phyloP scores from a whole-genome alignment of 2,113 vertebrate genomes.

The Megatriorchis doriae region DNA sequence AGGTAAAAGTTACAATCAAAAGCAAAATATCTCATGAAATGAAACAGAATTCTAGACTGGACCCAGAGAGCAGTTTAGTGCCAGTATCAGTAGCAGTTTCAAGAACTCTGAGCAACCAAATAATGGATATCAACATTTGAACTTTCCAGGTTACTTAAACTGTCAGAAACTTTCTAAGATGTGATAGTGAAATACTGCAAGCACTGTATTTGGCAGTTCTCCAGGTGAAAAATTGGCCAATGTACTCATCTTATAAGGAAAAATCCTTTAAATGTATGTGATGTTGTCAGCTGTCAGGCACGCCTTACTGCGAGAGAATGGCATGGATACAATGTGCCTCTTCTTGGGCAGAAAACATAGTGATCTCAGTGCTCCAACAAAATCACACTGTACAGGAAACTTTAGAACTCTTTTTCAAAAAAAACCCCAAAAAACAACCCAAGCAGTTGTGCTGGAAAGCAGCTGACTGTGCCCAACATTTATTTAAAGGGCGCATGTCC shows the following conservation, averaged over 20 bases:
- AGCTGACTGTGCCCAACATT: background rate
- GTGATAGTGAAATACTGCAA: background rate
- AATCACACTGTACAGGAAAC: background rate
- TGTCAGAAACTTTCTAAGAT: background rate
- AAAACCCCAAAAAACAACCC: background rate
- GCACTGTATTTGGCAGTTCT: background rate
- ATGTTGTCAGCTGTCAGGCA: background rate
- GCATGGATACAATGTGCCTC: background rate
- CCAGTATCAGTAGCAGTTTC: background rate
- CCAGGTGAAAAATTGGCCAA: background rate
- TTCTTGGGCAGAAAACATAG: background rate
- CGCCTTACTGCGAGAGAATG: background rate
- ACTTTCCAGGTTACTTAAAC: background rate
- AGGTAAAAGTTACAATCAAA: background rate
- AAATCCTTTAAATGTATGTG: background rate
- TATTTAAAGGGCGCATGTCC: background rate
- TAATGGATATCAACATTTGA: background rate
- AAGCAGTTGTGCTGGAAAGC: background rate
- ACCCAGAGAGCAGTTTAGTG: background rate
- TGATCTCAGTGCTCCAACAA: background rate
- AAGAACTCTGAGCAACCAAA: background rate
- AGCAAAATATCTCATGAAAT: background rate
- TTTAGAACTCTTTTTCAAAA: background rate
- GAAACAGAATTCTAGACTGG: background rate
- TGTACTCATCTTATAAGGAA: background rate